Evolutionary conservation across 2,888 invertebrate species (phyloP), one percentile per base, ranked within the genome.

Genomic region (Thereva nobilitata): DNA sequence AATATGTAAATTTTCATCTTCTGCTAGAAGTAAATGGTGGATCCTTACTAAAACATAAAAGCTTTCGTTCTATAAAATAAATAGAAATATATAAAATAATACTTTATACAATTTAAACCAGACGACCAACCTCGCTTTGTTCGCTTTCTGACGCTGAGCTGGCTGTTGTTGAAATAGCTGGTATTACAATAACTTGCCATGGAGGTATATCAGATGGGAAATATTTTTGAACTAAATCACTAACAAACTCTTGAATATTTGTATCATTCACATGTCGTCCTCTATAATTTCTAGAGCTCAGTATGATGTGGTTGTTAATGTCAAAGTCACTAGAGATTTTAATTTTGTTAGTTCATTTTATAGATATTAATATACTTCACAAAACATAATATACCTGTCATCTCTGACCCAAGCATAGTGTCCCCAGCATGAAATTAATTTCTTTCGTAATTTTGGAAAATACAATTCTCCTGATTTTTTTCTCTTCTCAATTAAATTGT

Each of bases 111-210:
- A 41, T 41, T 12, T 5, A 12, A 10, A 5, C 10, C 8, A 9
- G 12, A 12, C 1, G 7, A 34, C 44, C 10, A 23, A 64, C 64
- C 35, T 64, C 53, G 35, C 5, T 53, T 37, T 64, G 64, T 53
- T 64, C 64, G 23, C 52, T 61, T 35, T 70, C 42, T 40, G 71
- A 54, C 5, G 65, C 49, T 10, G 56, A 49, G 6, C 44, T 61
- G n/a, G 73, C 55, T 9, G 76, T 74, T 8, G 55, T 23, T 5
- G 67, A 50, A 10, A 52, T 34, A 7, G 82, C 82, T 1, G 90
- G 89, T 73, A 92, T 89, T 1, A 92, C 83, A 45, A 88, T 86
- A 64, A 92, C 86, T 76, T 93, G 92, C 93, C 93, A 93, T 9
- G 92, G 92, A 0, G 93, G 87, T 66, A 87, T 83, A 64, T 88